Evolutionary conservation across 2,113 vertebrate species (phyloP).

Genomic region (Panthera uncia): DNA sequence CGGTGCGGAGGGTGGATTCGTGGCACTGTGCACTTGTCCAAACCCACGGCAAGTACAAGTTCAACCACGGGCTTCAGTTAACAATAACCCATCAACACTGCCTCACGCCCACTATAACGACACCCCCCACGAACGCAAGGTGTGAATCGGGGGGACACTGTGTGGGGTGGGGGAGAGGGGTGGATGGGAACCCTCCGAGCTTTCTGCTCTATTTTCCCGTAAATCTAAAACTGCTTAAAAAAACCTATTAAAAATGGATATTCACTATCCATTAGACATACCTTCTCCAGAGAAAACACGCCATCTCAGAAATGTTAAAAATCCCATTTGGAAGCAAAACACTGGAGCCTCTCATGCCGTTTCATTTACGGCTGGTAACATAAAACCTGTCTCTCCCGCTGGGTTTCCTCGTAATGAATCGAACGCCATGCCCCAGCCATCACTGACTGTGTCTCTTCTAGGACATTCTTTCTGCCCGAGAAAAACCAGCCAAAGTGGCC

Average conservation of each 20-base stretch:
- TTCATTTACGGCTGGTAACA: not conserved
- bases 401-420: not conserved
- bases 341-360: not conserved
- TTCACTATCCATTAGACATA: not conserved
- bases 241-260: not conserved
- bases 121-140: accelerated
- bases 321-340: not conserved
- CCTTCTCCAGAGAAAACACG: not conserved
- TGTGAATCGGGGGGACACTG: accelerated
- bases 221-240: not conserved
- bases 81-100: accelerated
- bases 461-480: not conserved
- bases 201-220: not conserved
- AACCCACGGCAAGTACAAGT: accelerated
- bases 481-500: constrained; percentile 7
- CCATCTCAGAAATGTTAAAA: not conserved
- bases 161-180: accelerated
- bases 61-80: accelerated
- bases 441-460: constrained; percentile 12
- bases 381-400: not conserved
- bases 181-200: accelerated
- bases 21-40: accelerated
- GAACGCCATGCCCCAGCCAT: accelerated
- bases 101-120: accelerated
- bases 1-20: not conserved